phyloP scores from a whole-genome alignment of 2,797 vertebrate species.

The Microctenopoma lineatum region DNA sequence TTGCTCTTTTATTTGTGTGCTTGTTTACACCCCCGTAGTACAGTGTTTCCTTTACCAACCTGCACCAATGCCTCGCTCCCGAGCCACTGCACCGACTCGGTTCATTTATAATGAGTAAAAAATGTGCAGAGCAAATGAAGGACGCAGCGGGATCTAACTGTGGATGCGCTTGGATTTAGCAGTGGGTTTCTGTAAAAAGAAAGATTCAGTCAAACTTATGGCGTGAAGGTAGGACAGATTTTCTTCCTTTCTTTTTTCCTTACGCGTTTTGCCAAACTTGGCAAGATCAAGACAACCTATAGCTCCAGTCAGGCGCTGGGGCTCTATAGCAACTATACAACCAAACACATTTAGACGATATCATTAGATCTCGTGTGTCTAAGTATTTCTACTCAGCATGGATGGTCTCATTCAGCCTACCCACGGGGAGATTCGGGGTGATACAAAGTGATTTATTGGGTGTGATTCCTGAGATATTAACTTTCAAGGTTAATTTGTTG shows the following conservation, averaged over 20 bases:
- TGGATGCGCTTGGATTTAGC: constrained; percentile 77
- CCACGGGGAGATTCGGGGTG: not conserved
- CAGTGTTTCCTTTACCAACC: not conserved
- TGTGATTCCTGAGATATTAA: constrained; percentile 30
- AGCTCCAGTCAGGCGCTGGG: not conserved
- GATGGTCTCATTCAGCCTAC: not conserved
- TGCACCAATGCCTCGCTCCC: constrained; percentile 50
- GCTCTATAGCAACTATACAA: no score
- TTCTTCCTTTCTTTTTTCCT: not conserved
- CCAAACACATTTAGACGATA: no score
- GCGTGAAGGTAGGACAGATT: constrained; percentile 82
- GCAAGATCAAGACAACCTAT: not conserved
- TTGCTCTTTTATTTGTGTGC: not conserved
- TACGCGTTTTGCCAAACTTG: constrained; percentile 37
- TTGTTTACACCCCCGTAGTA: not conserved
- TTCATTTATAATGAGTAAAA: constrained; percentile 48
- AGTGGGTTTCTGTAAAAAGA: constrained; percentile 51
- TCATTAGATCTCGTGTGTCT: not conserved
- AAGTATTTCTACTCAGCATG: not conserved
- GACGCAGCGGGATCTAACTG: constrained; percentile 56
- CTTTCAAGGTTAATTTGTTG: constrained; percentile 42
- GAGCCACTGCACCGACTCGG: constrained; percentile 20
- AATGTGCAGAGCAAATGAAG: constrained; percentile 60
- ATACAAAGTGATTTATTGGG: constrained; percentile 39
- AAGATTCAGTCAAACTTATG: constrained; percentile 79